phyloP scores from a whole-genome alignment of 2,797 vertebrate genomes.

The Phyllotis vaccarum region DNA sequence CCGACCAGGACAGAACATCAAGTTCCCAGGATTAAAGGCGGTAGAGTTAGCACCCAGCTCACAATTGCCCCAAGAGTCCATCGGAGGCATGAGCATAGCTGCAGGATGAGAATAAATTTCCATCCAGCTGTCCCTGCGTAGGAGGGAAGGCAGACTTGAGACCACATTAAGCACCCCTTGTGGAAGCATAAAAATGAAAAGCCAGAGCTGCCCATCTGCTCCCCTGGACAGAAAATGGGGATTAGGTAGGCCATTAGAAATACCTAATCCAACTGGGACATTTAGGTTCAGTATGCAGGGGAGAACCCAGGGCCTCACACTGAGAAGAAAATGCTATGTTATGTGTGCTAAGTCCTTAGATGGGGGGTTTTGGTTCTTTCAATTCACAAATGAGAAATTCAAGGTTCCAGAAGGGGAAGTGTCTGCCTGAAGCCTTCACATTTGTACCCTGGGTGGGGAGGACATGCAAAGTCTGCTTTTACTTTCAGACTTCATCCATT shows the following conservation, averaged over 20 bases:
- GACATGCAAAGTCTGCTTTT: not conserved
- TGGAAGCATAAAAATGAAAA: not conserved
- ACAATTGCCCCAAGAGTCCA: not conserved
- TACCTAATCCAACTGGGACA: not conserved
- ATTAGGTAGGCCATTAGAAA: not conserved
- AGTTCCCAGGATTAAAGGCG: not conserved
- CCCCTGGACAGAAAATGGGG: not conserved
- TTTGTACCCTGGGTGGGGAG: not conserved
- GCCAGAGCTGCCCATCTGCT: not conserved
- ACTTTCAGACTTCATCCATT: not conserved
- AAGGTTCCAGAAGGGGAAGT: slow-evolving; percentile 24
- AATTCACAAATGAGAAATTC: slow-evolving; percentile 15
- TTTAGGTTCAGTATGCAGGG: not conserved
- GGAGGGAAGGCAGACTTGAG: not conserved
- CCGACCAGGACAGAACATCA: not conserved
- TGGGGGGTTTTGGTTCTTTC: not conserved
- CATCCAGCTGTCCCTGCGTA: not conserved
- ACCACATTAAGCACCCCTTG: not conserved
- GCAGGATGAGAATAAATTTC: not conserved
- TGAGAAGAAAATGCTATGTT: not conserved
- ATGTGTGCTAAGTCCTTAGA: not conserved
- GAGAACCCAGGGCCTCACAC: not conserved
- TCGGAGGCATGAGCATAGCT: not conserved
- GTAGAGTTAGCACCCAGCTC: not conserved
- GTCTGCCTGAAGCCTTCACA: not conserved